Conservation (phyloP, 2,888 invertebrate species). For the Agrypnus murinus region DNA sequence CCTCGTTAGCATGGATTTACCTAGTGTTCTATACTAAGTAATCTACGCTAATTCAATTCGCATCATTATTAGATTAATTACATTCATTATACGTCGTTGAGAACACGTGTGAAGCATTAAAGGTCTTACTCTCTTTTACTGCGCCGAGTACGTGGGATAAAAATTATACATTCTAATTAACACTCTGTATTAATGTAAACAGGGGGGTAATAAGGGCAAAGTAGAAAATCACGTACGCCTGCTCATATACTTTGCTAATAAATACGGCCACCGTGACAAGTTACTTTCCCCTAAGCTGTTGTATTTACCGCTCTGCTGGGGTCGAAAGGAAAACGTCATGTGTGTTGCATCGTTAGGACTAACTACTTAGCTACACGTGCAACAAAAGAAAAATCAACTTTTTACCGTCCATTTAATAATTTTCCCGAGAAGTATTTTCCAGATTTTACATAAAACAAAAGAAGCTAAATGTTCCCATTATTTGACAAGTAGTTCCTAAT, state of each 20-base stretch:
- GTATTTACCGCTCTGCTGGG: slow-evolving; percentile 52
- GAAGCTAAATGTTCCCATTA: background rate
- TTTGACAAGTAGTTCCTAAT: slow-evolving; percentile 43
- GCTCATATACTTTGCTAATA: slow-evolving; percentile 45
- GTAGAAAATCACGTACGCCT: slow-evolving; percentile 51
- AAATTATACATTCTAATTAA: slow-evolving; percentile 42
- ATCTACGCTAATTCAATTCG: slow-evolving; percentile 51
- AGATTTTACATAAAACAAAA: too few relatives aligned
- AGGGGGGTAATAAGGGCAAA: slow-evolving; percentile 42
- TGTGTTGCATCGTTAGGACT: slow-evolving; percentile 36
- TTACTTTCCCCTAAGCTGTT: slow-evolving; percentile 52
- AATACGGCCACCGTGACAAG: slow-evolving; percentile 48
- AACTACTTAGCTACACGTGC: slow-evolving; percentile 3
- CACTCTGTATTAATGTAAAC: slow-evolving; percentile 38
- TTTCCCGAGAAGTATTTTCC: too few relatives aligned
- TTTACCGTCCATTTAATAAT: background rate
- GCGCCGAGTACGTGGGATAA: slow-evolving; percentile 12
- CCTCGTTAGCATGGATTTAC: slow-evolving; percentile 57
- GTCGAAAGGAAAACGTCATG: slow-evolving; percentile 51
- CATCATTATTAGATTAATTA: slow-evolving; percentile 49
- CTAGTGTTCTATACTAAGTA: slow-evolving; percentile 48
- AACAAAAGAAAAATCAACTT: background rate
- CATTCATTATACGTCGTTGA: slow-evolving; percentile 31
- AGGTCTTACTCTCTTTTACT: slow-evolving; percentile 21
- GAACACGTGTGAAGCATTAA: slow-evolving; percentile 39